These are phyloP conservation scores for Eclectus roratus DNA, from an alignment of 2,113 vertebrate genomes.

Conservation along the genomic window DNA sequence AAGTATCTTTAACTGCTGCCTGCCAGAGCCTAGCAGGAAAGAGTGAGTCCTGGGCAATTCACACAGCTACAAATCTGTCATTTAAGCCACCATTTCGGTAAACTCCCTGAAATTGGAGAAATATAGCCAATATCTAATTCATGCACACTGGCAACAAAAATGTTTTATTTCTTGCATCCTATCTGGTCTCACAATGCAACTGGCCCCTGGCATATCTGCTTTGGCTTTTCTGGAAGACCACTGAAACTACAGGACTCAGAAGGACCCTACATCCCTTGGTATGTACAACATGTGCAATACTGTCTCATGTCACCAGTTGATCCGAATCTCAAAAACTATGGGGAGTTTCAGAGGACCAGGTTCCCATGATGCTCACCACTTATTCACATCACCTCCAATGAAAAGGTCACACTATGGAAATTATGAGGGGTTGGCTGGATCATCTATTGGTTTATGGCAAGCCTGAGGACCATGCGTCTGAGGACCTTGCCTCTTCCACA, in stretches of 20 bases:
- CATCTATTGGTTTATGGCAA: neutral
- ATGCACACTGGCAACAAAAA: neutral
- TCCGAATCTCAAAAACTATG: neutral
- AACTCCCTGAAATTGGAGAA: neutral
- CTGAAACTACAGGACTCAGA: neutral
- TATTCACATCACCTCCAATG: rapidly evolving
- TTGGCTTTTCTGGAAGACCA: neutral
- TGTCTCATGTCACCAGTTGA: neutral
- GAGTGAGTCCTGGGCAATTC: neutral
- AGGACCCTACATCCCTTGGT: rapidly evolving
- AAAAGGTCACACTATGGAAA: neutral
- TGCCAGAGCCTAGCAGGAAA: neutral
- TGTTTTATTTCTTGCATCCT: neutral
- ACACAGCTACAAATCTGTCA: rapidly evolving
- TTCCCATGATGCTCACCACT: neutral
- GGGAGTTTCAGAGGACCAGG: neutral
- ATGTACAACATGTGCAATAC: rapidly evolving
- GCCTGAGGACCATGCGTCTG: neutral
- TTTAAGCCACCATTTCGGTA: neutral
- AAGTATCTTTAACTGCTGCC: neutral
- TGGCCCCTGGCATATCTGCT: neutral
- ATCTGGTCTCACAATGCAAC: neutral
- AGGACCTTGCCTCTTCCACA: neutral
- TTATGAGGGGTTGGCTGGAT: rapidly evolving
- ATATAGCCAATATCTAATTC: neutral